Evolutionary conservation across 2,113 vertebrate genomes (phyloP).

Genomic region (Muntiacus muntjak): DNA sequence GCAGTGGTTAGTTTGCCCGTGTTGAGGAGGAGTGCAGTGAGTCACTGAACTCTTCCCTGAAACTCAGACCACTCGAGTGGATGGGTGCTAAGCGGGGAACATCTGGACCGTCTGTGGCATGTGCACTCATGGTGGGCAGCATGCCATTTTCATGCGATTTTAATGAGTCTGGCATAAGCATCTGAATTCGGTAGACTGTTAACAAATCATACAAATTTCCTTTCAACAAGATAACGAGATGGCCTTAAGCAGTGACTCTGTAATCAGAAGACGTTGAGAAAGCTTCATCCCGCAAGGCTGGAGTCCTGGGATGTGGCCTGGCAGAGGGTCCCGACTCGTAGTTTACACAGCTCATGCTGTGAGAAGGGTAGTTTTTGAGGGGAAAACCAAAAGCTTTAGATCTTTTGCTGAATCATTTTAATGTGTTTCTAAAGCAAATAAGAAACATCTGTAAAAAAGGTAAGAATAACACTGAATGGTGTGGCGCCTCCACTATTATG

Average conservation of each 20-base stretch:
- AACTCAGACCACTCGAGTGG: background rate
- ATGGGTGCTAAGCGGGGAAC: constrained; percentile 44
- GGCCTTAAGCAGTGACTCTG: constrained; percentile 22
- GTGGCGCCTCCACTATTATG: background rate
- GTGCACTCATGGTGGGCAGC: background rate
- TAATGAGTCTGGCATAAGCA: constrained; percentile 45
- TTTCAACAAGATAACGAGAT: constrained; percentile 66
- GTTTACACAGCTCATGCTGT: background rate
- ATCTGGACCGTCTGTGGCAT: constrained; percentile 37
- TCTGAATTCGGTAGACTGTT: constrained; percentile 61
- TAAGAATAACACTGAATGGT: background rate
- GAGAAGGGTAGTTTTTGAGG: background rate
- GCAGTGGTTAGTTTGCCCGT: background rate
- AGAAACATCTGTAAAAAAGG: constrained; percentile 58
- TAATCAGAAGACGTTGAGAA: constrained; percentile 19
- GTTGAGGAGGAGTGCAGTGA: background rate
- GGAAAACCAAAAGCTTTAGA: constrained; percentile 42
- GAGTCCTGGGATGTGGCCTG: constrained; percentile 37
- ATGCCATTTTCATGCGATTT: constrained; percentile 39
- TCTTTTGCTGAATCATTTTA: constrained; percentile 50
- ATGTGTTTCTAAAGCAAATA: constrained; percentile 50
- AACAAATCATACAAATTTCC: constrained; percentile 61
- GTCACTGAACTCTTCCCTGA: background rate
- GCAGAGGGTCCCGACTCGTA: background rate
- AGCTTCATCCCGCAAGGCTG: background rate